These are phyloP conservation scores for Meteorus sp. DNA, from an alignment of 1,140 invertebrate genomes.

Conservation along the genomic window DNA sequence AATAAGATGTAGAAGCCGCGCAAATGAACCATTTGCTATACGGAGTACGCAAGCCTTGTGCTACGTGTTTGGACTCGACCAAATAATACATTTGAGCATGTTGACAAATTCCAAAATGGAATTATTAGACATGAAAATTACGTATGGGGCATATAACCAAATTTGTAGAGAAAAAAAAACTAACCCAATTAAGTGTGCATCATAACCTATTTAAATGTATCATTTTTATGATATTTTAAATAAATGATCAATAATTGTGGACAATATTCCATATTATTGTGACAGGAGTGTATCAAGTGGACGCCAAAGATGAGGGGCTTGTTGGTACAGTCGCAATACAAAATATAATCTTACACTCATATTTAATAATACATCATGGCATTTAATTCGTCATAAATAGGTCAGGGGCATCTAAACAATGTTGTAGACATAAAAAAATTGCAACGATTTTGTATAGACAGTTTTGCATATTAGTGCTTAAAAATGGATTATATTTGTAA, in stretches of 20 bases:
- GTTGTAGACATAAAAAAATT: constrained; percentile 47
- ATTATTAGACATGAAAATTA: constrained; percentile 40
- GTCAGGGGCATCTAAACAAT: constrained; percentile 47
- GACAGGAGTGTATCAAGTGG: constrained; percentile 38
- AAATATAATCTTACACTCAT: constrained; percentile 12
- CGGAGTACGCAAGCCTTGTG: too few species aligned
- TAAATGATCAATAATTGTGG: constrained; percentile 31
- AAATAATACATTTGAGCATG: constrained; percentile 18
- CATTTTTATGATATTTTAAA: constrained; percentile 31
- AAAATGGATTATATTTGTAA: constrained; percentile 35
- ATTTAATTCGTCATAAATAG: constrained; percentile 34
- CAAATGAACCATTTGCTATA: too few species aligned
- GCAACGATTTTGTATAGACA: constrained; percentile 49
- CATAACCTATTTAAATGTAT: constrained; percentile 25
- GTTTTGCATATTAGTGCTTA: constrained; percentile 32
- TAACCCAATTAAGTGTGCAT: constrained; percentile 43
- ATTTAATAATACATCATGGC: constrained; percentile 21
- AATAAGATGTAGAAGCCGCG: too few species aligned
- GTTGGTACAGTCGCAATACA: constrained; percentile 36
- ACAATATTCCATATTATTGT: constrained; percentile 16
- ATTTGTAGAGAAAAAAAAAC: constrained; percentile 44
- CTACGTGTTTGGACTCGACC: constrained; percentile 35
- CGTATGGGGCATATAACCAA: constrained; percentile 41
- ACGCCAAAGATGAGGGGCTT: constrained; percentile 45
- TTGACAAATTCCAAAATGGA: constrained; percentile 16